phyloP scores from a whole-genome alignment of 2,888 invertebrate genomes.

The Cryptus armator region DNA sequence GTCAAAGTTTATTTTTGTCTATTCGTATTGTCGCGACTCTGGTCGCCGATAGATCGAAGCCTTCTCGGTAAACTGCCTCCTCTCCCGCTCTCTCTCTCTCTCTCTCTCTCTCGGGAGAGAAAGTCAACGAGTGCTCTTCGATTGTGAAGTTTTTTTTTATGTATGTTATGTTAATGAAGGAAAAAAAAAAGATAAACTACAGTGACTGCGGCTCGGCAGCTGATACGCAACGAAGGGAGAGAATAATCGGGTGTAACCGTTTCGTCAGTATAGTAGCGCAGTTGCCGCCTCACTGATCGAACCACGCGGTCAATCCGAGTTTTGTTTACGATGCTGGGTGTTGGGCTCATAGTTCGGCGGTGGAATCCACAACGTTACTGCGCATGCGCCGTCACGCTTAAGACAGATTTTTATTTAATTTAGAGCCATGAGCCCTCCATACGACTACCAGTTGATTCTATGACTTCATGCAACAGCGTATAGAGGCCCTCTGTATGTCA shows the following conservation, averaged over 20 bases:
- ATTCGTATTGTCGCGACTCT: not conserved
- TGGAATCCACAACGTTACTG: slow-evolving; percentile 27
- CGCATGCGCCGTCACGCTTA: slow-evolving; percentile 71
- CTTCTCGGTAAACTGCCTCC: slow-evolving; percentile 17
- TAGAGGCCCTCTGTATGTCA: too few relatives aligned
- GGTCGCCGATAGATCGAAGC: slow-evolving; percentile 1
- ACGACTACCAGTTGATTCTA: slow-evolving; percentile 2
- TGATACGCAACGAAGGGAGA: slow-evolving; percentile 28
- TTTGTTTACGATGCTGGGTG: slow-evolving; percentile 79
- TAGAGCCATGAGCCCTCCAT: not conserved
- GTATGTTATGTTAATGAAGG: not conserved
- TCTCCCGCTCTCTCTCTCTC: not conserved
- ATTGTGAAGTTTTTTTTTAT: not conserved
- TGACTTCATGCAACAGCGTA: not conserved
- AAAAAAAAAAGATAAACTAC: not conserved
- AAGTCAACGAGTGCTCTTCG: slow-evolving; percentile 13
- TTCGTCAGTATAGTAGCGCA: slow-evolving; percentile 67
- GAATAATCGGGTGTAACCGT: not conserved
- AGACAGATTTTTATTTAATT: slow-evolving; percentile 14
- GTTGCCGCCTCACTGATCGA: slow-evolving; percentile 80
- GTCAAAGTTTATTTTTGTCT: slow-evolving; percentile 12
- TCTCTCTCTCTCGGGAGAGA: not conserved
- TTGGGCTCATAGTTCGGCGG: slow-evolving; percentile 2
- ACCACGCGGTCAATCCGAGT: slow-evolving; percentile 79
- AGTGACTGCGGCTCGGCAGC: slow-evolving; percentile 62